These are phyloP conservation scores for Netelia virgata DNA, from an alignment of 2,888 invertebrate species.

Conservation along the genomic window DNA sequence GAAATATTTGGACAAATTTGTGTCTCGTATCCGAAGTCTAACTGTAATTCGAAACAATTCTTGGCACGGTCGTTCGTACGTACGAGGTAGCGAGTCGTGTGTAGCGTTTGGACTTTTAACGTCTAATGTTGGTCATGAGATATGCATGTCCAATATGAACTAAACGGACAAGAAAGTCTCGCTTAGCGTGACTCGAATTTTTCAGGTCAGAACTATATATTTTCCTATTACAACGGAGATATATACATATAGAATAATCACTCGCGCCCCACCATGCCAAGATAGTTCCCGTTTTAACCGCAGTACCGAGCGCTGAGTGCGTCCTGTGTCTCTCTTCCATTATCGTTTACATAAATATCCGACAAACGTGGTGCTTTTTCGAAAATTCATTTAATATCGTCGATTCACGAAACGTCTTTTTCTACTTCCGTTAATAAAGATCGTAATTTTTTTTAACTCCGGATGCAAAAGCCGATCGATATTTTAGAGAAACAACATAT, in stretches of 20 bases:
- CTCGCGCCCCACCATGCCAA: conserved; percentile 34
- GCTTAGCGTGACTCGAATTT: conserved; percentile 82
- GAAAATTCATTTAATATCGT: not conserved
- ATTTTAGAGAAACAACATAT: conserved; percentile 73
- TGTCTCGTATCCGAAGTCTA: conserved; percentile 36
- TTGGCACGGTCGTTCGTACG: too few relatives aligned
- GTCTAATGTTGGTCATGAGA: conserved; percentile 46
- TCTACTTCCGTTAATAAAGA: not conserved
- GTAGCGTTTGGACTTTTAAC: conserved; percentile 63
- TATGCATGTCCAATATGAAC: conserved; percentile 73
- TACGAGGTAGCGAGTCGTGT: conserved; percentile 53
- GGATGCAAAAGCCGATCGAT: not conserved
- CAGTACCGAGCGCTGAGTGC: not conserved
- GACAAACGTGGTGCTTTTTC: not conserved
- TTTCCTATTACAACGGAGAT: conserved; percentile 78
- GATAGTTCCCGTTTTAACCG: conserved; percentile 13
- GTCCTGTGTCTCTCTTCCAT: conserved; percentile 10
- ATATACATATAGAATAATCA: conserved; percentile 29
- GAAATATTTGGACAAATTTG: conserved; percentile 69
- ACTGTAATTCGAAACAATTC: conserved; percentile 48
- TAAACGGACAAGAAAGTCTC: conserved; percentile 48
- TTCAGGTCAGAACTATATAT: conserved; percentile 83
- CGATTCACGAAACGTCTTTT: not conserved
- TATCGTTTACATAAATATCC: conserved; percentile 22
- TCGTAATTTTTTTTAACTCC: not conserved